Conservation (phyloP, 2,797 vertebrate genomes). For the Eleutherodactylus coqui region DNA sequence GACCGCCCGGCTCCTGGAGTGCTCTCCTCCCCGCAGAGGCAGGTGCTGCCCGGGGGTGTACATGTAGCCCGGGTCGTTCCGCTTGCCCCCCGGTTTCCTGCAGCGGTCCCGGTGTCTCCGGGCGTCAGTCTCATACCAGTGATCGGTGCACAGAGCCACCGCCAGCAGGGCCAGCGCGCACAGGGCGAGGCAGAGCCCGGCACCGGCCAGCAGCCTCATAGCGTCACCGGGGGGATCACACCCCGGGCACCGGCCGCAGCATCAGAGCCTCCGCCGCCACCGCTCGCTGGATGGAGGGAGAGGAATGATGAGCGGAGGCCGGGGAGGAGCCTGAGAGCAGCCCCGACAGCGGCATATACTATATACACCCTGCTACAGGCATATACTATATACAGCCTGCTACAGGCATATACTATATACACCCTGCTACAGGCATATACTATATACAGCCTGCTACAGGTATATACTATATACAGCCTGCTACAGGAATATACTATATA, state of each 20-base stretch:
- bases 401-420: not conserved
- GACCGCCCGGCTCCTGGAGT: not conserved
- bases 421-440: not conserved
- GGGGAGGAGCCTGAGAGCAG: slow-evolving; percentile 37
- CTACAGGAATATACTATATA: not conserved
- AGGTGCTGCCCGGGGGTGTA: slow-evolving; percentile 87
- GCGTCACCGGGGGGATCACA: slow-evolving; percentile 68
- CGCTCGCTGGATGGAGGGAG: slow-evolving; percentile 60
- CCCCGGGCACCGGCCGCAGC: slow-evolving; percentile 68
- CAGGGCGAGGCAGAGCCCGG: slow-evolving; percentile 86
- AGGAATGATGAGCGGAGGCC: slow-evolving; percentile 23
- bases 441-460: not conserved
- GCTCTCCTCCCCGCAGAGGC: slow-evolving; percentile 77
- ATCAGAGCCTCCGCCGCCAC: slow-evolving; percentile 69
- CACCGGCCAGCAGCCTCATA: slow-evolving; percentile 89
- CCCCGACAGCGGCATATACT: slow-evolving; percentile 7
- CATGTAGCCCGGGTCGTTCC: slow-evolving; percentile 90
- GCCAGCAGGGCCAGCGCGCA: slow-evolving; percentile 86
- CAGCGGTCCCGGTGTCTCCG: slow-evolving; percentile 88
- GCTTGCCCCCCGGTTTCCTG: slow-evolving; percentile 88
- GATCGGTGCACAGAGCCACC: slow-evolving; percentile 91
- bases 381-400: not conserved
- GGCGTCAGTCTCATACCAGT: slow-evolving; percentile 93
- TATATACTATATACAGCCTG: not conserved
- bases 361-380: not conserved